A percentile compares a stretch with the other conserved stretches of the same genome.
phyloP scores from a whole-genome alignment of 2,888 invertebrate species.

The Rhorus exstirpatorius region DNA sequence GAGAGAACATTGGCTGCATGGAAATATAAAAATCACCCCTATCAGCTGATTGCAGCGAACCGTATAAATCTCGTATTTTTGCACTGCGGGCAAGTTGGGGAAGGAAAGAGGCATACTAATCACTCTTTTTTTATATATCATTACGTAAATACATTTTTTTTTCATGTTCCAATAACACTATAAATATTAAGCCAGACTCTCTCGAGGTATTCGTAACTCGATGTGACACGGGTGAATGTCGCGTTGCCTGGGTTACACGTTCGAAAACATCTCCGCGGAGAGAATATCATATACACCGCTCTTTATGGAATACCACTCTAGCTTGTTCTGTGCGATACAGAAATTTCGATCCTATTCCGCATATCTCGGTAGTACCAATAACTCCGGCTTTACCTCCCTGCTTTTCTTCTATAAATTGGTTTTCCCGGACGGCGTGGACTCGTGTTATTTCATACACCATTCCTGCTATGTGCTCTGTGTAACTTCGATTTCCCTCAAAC shows the following conservation, averaged over 20 bases:
- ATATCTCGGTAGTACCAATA: slow-evolving; percentile 7
- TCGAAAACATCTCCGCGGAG: not conserved
- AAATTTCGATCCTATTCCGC: not conserved
- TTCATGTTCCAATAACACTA: no score
- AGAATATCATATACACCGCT: not conserved
- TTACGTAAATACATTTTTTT: no score
- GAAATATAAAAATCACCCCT: no score
- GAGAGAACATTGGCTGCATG: no score
- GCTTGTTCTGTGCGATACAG: not conserved
- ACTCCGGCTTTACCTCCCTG: not conserved
- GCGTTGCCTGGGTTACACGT: not conserved
- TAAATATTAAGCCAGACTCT: no score
- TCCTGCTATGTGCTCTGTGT: slow-evolving; percentile 1
- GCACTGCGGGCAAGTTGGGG: no score
- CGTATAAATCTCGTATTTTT: no score
- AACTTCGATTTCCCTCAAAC: slow-evolving; percentile 49
- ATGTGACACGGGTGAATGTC: no score
- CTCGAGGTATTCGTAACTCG: not conserved
- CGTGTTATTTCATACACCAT: not conserved
- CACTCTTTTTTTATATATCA: no score
- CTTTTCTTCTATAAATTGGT: slow-evolving; percentile 39
- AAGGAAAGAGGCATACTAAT: no score
- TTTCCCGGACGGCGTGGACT: slow-evolving; percentile 10
- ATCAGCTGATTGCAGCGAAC: no score
- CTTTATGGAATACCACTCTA: not conserved